These are phyloP conservation scores for Gadopsis bispinosus DNA, from an alignment of 2,797 vertebrate species.

Conservation along the genomic window DNA sequence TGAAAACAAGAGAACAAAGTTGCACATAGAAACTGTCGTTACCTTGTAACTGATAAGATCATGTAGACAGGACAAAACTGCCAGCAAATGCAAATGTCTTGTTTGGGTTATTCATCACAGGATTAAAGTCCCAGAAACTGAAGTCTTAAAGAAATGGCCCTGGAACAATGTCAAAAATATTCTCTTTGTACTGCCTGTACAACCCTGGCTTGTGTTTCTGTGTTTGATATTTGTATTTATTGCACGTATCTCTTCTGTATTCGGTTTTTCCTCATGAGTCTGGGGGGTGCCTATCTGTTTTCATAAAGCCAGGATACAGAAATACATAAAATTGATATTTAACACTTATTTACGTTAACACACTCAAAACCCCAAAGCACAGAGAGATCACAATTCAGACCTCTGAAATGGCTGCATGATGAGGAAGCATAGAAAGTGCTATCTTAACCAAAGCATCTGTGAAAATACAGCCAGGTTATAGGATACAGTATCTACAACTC, in stretches of 20 bases:
- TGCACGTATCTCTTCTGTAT: neutral
- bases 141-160: neutral
- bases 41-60: neutral
- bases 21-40: constrained; percentile 11
- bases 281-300: neutral
- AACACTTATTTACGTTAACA: neutral
- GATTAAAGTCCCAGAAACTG: no score
- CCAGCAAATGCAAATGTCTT: neutral
- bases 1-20: neutral
- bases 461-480: neutral
- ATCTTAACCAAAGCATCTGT: neutral
- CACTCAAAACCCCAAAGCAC: neutral
- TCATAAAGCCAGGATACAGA: neutral
- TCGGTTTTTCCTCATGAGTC: neutral
- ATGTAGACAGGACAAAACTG: neutral
- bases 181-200: neutral
- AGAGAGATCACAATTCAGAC: neutral
- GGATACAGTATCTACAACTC: neutral
- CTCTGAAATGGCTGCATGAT: neutral
- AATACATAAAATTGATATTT: neutral
- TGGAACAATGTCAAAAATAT: neutral
- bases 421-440: no score
- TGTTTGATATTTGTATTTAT: neutral
- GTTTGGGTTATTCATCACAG: neutral
- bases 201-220: neutral